These are phyloP conservation scores for Ophioninae sp. DNA, from an alignment of 2,888 invertebrate species.

Conservation along the genomic window DNA sequence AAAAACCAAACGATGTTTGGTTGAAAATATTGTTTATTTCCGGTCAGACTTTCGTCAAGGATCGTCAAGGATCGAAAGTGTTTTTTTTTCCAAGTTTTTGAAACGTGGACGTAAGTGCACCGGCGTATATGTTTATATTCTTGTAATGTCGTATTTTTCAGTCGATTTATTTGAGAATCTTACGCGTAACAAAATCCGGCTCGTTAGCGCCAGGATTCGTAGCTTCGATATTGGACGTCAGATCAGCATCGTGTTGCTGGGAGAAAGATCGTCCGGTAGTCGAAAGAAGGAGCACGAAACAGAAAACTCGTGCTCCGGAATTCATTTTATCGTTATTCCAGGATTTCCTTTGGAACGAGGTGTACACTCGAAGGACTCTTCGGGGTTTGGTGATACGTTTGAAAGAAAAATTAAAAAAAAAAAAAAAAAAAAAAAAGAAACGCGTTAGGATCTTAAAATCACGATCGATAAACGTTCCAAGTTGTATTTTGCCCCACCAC, in stretches of 20 bases:
- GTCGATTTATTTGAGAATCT: constrained; percentile 62
- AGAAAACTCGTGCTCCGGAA: constrained; percentile 55
- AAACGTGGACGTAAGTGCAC: no score
- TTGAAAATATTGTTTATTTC: no score
- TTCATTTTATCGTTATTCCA: constrained; percentile 43
- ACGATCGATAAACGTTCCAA: background rate
- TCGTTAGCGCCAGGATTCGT: constrained; percentile 68
- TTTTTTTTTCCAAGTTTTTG: no score
- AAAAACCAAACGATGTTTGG: no score
- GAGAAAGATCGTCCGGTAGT: constrained; percentile 54
- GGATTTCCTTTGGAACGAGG: background rate
- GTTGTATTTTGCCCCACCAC: constrained; percentile 20
- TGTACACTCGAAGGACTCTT: constrained; percentile 10
- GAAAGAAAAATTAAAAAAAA: no score
- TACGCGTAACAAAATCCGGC: constrained; percentile 78
- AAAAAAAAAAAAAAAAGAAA: no score
- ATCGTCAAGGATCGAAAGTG: no score
- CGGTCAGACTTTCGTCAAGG: no score
- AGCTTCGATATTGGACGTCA: constrained; percentile 45
- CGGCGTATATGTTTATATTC: background rate
- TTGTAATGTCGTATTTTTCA: background rate
- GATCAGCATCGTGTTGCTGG: constrained; percentile 50
- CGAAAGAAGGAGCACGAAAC: constrained; percentile 66
- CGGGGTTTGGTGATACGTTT: no score
- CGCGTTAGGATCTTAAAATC: no score